Percentiles rank a stretch among this genome's conserved stretches.
These are phyloP conservation scores for Platysteira castanea DNA, from an alignment of 2,113 vertebrate genomes.

Conservation along the genomic window DNA sequence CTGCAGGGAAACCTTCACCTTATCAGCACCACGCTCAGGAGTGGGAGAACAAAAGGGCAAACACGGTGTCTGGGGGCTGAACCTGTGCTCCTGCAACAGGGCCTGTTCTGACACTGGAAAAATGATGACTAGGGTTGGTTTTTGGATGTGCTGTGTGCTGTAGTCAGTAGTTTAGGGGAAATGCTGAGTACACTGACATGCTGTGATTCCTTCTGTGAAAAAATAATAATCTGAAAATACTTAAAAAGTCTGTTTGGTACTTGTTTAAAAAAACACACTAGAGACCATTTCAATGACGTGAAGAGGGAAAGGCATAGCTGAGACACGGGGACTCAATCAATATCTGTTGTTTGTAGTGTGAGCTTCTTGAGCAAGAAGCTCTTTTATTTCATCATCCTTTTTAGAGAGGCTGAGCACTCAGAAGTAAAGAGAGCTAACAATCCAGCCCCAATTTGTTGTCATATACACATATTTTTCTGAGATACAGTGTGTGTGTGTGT, in stretches of 20 bases:
- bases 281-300: not conserved
- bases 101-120: not conserved
- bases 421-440: not conserved
- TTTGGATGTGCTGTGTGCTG: not conserved
- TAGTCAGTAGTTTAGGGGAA: not conserved
- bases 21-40: not conserved
- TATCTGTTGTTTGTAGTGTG: not conserved
- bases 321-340: not conserved
- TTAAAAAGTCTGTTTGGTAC: not conserved
- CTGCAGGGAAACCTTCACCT: not conserved
- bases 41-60: not conserved
- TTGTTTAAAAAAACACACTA: not conserved
- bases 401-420: not conserved
- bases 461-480: not conserved
- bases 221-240: not conserved
- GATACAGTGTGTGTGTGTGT: not conserved
- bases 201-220: not conserved
- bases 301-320: not conserved
- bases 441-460: not conserved
- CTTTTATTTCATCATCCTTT: constrained; percentile 9
- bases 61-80: not conserved
- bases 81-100: not conserved
- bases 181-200: not conserved
- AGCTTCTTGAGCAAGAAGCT: not conserved
- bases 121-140: not conserved